Evolutionary conservation across 2,113 vertebrate genomes (phyloP).

Genomic region (Dromas ardeola): DNA sequence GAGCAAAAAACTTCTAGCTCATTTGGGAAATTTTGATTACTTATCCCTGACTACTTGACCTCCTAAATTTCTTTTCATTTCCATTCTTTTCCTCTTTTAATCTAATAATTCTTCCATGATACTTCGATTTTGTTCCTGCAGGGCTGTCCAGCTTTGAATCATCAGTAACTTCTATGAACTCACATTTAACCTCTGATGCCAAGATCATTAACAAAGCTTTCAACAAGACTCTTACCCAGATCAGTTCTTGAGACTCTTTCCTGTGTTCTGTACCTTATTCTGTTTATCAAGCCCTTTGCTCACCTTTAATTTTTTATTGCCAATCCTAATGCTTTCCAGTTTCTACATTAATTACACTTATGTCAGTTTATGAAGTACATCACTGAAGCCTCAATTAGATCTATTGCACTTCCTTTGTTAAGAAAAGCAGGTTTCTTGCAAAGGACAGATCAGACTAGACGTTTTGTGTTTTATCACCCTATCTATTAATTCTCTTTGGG

Average conservation of each 20-base stretch:
- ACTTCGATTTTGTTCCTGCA: neutral
- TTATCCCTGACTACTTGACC: neutral
- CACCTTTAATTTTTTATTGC: neutral
- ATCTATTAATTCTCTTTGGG: neutral
- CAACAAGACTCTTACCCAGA: neutral
- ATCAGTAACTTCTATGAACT: neutral
- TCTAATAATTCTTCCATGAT: neutral
- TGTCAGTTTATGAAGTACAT: neutral
- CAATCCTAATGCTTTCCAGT: rapidly evolving
- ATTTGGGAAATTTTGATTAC: neutral
- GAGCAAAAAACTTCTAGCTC: neutral
- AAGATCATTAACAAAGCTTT: neutral
- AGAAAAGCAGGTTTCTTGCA: neutral
- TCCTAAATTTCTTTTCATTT: neutral
- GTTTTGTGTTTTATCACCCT: neutral
- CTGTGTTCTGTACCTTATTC: neutral
- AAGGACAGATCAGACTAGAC: neutral
- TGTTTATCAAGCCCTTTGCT: neutral
- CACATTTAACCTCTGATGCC: neutral
- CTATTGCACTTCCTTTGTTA: neutral
- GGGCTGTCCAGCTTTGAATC: neutral
- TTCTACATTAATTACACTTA: neutral
- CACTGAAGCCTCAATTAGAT: neutral
- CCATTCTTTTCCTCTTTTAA: neutral
- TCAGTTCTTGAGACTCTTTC: neutral